phyloP scores from a whole-genome alignment of 2,888 invertebrate species.

The Hedychridium roseum region DNA sequence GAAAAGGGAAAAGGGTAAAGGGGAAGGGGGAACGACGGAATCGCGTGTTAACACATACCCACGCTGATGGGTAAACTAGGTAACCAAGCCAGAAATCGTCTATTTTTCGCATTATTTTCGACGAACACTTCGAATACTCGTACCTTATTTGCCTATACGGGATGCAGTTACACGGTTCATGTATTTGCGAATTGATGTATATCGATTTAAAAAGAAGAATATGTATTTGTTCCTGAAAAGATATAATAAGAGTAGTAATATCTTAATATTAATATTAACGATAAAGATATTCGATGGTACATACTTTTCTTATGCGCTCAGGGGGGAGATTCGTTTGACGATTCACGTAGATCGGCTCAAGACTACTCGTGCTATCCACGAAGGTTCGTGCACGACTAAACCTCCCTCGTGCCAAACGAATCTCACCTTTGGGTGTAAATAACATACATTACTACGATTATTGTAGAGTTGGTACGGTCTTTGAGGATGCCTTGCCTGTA shows the following conservation, averaged over 20 bases:
- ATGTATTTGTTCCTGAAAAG: conserved; percentile 62
- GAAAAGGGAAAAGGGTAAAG: background rate
- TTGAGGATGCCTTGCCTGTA: conserved; percentile 63
- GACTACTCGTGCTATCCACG: no score
- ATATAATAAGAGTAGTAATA: conserved; percentile 54
- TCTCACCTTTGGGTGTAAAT: no score
- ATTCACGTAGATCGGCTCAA: no score
- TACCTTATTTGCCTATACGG: conserved; percentile 45
- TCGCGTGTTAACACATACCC: no score
- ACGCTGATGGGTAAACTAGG: no score
- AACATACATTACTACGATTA: conserved; percentile 55
- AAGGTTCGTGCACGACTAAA: no score
- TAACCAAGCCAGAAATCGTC: no score
- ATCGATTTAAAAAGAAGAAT: conserved; percentile 50
- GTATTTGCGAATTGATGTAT: conserved; percentile 62
- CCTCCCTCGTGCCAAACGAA: no score
- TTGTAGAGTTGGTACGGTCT: conserved; percentile 61
- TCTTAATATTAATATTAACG: conserved; percentile 52
- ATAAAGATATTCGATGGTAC: conserved; percentile 61
- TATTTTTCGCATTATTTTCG: conserved; percentile 16
- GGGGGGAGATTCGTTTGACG: no score
- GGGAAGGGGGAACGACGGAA: background rate
- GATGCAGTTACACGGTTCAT: conserved; percentile 52
- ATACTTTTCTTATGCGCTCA: conserved; percentile 61
- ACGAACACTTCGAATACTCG: conserved; percentile 35